Evolutionary conservation across 2,888 invertebrate genomes (phyloP), one percentile per base, ranked within the genome.

Genomic region (Brenthis ino): DNA sequence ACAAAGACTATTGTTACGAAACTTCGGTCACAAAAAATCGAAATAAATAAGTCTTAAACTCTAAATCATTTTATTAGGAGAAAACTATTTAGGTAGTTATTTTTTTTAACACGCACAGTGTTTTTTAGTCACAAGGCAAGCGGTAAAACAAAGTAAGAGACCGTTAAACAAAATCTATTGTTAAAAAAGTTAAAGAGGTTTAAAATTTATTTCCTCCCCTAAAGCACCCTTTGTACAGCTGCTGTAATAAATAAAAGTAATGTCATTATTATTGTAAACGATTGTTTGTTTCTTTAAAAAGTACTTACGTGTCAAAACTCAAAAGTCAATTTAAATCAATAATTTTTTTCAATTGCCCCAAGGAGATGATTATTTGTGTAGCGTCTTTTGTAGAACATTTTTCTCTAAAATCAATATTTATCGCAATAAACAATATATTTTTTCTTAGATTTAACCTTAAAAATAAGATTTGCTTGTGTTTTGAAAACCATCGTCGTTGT

Each of bases 81-180:
- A 57, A 6, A 33, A n/a, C 56, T n/a, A 56, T 20, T 16, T 3
- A n/a, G 16, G 4, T 57, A 20, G 20, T 37, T 37, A n/a, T 4
- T 57, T 43, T 43, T 13, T 43, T 43, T 20, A 3, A 13, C 47
- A 20, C 8, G 37, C 37, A 43, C 37, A 11, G 8, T 43, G 11
- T 50, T 11, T 60, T 60, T 28, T 50, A n/a, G 28, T 50, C 60
- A 60, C 13, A 60, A 50, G 28, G 60, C 13, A 33, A n/a, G 11
- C n/a, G 48, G n/a, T 60, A 48, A 50, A 60, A 60, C 50, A 60
- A 60, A 28, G 50, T 58, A 24, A 24, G 16, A 28, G 50, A 60
- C 60, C 50, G 60, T 60, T 60, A 16, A 60, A 50, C 50, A 60
- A 60, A 28, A 50, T 50, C 60, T n/a, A 60, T 60, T 60, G 60